A percentile compares a stretch with the other conserved stretches of the same genome.
Conservation (phyloP, 2,888 invertebrate species). For the Marasmarcha lunaedactyla region DNA sequence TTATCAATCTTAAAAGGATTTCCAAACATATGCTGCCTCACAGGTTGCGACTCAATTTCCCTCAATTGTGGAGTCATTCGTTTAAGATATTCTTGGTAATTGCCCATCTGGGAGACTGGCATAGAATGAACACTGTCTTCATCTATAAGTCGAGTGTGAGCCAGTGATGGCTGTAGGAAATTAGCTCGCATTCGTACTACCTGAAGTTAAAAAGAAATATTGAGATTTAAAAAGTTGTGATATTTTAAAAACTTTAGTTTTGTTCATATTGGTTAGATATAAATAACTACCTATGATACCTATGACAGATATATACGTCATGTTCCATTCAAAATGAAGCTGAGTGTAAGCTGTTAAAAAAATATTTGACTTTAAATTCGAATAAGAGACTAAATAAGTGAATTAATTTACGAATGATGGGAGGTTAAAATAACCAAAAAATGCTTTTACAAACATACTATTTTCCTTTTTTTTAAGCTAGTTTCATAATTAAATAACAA, state of each 20-base stretch:
- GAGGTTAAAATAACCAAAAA: too few relatives aligned
- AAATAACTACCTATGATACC: too few relatives aligned
- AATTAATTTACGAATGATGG: too few relatives aligned
- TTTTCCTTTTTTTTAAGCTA: too few relatives aligned
- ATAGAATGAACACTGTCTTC: slow-evolving; percentile 95
- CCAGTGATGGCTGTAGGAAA: slow-evolving; percentile 84
- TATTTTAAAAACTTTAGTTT: too few relatives aligned
- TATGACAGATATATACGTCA: too few relatives aligned
- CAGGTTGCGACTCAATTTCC: slow-evolving; percentile 95
- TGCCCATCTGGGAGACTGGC: slow-evolving; percentile 98
- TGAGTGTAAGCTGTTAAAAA: too few relatives aligned
- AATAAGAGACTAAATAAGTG: too few relatives aligned
- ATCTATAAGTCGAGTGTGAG: slow-evolving; percentile 81
- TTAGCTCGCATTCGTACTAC: slow-evolving; percentile 95
- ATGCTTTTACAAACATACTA: too few relatives aligned
- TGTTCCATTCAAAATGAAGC: too few relatives aligned
- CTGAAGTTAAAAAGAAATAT: slow-evolving; percentile 23
- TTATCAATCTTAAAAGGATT: slow-evolving; percentile 99
- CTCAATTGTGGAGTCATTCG: slow-evolving; percentile 91
- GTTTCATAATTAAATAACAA: too few relatives aligned
- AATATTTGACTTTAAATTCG: too few relatives aligned
- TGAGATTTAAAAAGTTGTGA: not conserved
- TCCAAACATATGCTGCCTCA: slow-evolving; percentile 98
- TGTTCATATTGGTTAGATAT: not conserved
- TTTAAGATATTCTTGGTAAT: slow-evolving; percentile 98